These are phyloP conservation scores for Enteromius viviparus DNA, from an alignment of 2,797 vertebrate species.

Conservation along the genomic window DNA sequence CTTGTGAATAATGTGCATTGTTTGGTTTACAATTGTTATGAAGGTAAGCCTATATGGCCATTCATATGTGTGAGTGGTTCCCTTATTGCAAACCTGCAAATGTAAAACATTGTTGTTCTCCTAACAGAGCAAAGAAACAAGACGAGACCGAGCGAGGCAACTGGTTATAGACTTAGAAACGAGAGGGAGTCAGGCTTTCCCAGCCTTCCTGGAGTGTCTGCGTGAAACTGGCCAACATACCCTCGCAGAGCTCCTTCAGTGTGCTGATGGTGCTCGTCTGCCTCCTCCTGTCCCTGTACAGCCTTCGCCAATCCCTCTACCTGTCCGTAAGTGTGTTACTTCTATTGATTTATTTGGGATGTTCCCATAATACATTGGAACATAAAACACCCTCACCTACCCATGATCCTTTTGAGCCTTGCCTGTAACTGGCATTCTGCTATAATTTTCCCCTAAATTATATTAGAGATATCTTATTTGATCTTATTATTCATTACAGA, in stretches of 20 bases:
- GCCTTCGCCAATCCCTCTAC: conserved; percentile 65
- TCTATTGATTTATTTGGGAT: neutral
- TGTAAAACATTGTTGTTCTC: conserved; percentile 1
- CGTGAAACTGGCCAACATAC: conserved; percentile 77
- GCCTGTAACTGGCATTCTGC: neutral
- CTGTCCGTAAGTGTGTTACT: conserved; percentile 69
- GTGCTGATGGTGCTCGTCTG: conserved; percentile 49
- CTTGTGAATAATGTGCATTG: neutral
- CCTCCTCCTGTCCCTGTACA: conserved; percentile 51
- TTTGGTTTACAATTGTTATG: neutral
- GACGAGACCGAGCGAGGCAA: conserved; percentile 85
- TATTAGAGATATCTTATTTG: neutral
- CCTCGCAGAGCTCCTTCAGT: conserved; percentile 75
- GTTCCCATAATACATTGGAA: neutral
- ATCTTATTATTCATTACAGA: conserved; percentile 51
- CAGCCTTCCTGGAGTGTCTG: conserved; percentile 84
- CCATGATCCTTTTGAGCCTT: neutral
- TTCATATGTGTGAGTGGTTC: neutral
- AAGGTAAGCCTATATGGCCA: neutral
- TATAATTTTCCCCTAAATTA: neutral
- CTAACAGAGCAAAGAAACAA: conserved; percentile 76
- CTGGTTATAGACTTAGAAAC: conserved; percentile 86
- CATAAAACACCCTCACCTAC: neutral
- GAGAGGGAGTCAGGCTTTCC: conserved; percentile 85
- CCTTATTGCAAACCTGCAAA: neutral